Percentiles rank a stretch among this genome's conserved stretches.
phyloP scores from a whole-genome alignment of 2,797 vertebrate species.

The Furcifer pardalis region DNA sequence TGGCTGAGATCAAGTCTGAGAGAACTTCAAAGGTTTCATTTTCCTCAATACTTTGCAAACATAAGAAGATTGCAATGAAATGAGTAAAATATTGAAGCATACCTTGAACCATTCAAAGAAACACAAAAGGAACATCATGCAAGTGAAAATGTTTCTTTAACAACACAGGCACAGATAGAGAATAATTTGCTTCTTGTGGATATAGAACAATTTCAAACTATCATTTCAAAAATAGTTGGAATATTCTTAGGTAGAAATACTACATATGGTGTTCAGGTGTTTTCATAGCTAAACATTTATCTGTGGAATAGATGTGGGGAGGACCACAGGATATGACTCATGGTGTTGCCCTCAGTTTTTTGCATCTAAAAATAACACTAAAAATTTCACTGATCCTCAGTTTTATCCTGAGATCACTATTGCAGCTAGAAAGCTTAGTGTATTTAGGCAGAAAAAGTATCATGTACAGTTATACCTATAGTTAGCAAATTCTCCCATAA shows the following conservation, averaged over 20 bases:
- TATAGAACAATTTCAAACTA: slow-evolving; percentile 9
- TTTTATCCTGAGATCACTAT: neutral
- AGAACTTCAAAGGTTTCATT: slow-evolving; percentile 21
- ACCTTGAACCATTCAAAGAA: slow-evolving; percentile 3
- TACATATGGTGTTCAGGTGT: neutral
- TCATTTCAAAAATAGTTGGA: slow-evolving; percentile 16
- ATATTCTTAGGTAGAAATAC: slow-evolving; percentile 8
- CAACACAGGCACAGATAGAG: neutral
- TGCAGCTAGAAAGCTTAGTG: neutral
- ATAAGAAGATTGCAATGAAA: slow-evolving; percentile 20
- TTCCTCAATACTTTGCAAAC: slow-evolving; percentile 10
- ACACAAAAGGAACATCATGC: slow-evolving; percentile 12
- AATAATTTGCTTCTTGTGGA: slow-evolving; percentile 16
- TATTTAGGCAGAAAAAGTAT: neutral
- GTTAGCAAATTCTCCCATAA: neutral
- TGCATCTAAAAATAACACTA: neutral
- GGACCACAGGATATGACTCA: neutral
- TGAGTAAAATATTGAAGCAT: slow-evolving; percentile 24
- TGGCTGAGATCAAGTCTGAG: slow-evolving; percentile 3
- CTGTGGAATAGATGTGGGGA: neutral
- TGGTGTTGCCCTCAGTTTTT: neutral
- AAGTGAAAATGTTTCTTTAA: slow-evolving; percentile 24
- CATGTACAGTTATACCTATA: neutral
- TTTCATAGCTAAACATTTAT: neutral
- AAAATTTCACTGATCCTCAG: neutral